Conservation (phyloP, 2,113 vertebrate genomes). For the Ceyx cyanopectus region DNA sequence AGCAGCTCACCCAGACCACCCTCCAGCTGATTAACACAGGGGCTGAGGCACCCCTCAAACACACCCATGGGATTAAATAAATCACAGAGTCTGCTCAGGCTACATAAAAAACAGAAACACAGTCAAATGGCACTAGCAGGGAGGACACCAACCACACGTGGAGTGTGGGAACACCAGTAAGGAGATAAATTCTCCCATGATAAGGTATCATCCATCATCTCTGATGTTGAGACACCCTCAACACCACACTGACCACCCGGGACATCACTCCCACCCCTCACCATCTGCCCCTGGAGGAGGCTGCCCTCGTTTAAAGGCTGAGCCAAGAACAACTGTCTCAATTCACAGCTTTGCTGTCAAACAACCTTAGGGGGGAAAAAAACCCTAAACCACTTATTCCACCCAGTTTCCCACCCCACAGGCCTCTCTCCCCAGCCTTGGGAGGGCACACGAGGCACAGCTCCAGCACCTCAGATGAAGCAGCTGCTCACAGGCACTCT, state of each 20-base stretch:
- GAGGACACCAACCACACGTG: fast-evolving
- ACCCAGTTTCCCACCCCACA: fast-evolving
- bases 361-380: too few relatives aligned
- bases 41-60: not conserved
- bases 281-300: fast-evolving
- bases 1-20: fast-evolving
- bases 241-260: fast-evolving
- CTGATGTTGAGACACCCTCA: too few relatives aligned
- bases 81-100: fast-evolving
- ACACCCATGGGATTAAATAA: fast-evolving
- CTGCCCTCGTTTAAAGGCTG: fast-evolving
- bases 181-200: fast-evolving
- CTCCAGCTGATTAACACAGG: fast-evolving
- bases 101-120: fast-evolving
- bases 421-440: not conserved
- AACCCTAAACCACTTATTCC: not conserved
- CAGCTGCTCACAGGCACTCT: fast-evolving
- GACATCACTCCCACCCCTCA: fast-evolving
- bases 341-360: fast-evolving
- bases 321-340: fast-evolving
- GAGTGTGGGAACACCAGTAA: fast-evolving
- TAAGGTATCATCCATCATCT: fast-evolving
- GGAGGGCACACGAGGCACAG: fast-evolving
- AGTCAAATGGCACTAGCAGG: fast-evolving
- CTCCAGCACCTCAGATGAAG: not conserved